Evolutionary conservation across 2,797 vertebrate species (phyloP), one percentile per base, ranked within the genome.

Genomic region (Syngnathus rostellatus): DNA sequence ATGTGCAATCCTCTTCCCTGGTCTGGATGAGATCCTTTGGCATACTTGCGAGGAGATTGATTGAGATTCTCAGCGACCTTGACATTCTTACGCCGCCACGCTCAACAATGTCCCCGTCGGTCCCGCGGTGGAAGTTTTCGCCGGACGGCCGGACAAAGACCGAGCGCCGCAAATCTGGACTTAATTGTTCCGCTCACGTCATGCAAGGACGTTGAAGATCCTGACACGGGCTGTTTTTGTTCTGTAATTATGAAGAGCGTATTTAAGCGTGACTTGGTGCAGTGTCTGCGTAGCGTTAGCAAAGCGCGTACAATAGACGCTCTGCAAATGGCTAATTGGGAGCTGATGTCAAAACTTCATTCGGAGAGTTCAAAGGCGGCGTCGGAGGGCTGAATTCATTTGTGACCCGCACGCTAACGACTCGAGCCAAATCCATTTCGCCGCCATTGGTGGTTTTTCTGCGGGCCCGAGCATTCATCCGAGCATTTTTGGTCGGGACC

Each of bases 21-120:
- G 31, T 68, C 59, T 55, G 72, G 75, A 79, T 75, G 75, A 86
- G 71, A 66, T 48, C 65, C 81, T 77, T 77, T 81, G 83, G 81
- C 81, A 62, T 67, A 72, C 65, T 72, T 81, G 72, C 60, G 9
- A 43, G 76, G 68, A 75, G 76, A 77, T 75, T 68, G 81, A 85
- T 83, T 82, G 73, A 78, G 70, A 85, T 55, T 41, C 64, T 81
- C 72, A 81, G 67, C 68, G 75, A 81, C 80, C 74, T 74, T 83
- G 84, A 89, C 88, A 82, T 81, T 77, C 82, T 82, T 85, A 83
- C 70, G 71, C 70, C 70, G 71, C 70, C 84, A 72, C 87, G 86
- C 74, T 80, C 78, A 71, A 80, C 72, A 77, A 81, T 80, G 72
- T 16, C 25, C 8, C 54, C 25, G 1, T 31, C 54, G 5, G 76